Evolutionary conservation across 2,888 invertebrate species (phyloP), one percentile per base, ranked within the genome.

Genomic region (Drosophila neonasuta): DNA sequence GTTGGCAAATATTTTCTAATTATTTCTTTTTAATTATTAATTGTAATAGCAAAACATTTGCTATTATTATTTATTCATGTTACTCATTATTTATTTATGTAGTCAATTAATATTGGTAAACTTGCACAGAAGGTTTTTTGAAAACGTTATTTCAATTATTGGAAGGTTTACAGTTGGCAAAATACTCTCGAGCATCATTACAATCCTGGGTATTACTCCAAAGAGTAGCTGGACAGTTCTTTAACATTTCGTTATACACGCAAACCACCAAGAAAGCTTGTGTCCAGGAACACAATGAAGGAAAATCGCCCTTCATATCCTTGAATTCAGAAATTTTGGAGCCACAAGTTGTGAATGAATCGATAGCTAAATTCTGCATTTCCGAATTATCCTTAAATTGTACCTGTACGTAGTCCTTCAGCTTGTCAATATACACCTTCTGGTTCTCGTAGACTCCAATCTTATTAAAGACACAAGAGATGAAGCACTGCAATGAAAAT

Each of bases 381-480:
- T 83, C 81, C 0, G 32, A 6, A 8, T 67, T 63, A 4, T 70
- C 57, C 30, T 57, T 45, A 24, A 69, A 57, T 4, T 68, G 62
- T 8, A 17, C 30, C 7, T 56, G 41, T 1, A 88, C 54, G 13
- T 84, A 73, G 8, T 46, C 49, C 9, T 56, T 45, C 0, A 88
- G 57, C 24, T 77, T 79, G 1, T 8, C 45, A 34, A 73, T 66
- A 24, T 88, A 54, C 13, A 85, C 3, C 20, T 55, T 67, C 13
- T 77, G 59, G 54, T 76, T 44, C 46, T 57, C 41, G 39, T 75
- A 68, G 29, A 89, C 68, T 10, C 73, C 79, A 11, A 86, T 88
- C 41, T 85, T 78, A 57, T 89, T 88, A 10, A 89, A 69, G 7
- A 76, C 48, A 52, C 88, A 88, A 1, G 83, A 77, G 32, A 79